A percentile compares a stretch with the other conserved stretches of the same genome.
These are phyloP conservation scores for Gorsachius magnificus DNA, from an alignment of 2,797 vertebrate species.

Conservation along the genomic window DNA sequence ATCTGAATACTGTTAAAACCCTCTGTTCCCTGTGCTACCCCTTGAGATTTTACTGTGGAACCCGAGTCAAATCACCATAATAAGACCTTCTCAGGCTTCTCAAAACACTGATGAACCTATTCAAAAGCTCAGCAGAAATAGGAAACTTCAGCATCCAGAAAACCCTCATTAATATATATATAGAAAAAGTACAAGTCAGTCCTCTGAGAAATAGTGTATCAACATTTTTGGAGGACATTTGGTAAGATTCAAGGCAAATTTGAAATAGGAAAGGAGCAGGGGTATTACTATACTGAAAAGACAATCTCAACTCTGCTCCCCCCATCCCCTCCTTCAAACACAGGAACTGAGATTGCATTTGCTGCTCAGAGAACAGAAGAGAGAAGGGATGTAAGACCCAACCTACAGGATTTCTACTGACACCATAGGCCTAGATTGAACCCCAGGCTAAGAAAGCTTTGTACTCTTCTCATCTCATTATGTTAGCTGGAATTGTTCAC, in stretches of 20 bases:
- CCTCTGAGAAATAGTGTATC: neutral
- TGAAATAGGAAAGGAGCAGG: neutral
- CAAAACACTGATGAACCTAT: constrained; percentile 46
- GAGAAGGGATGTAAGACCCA: accelerated
- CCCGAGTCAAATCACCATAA: constrained; percentile 25
- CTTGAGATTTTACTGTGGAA: neutral
- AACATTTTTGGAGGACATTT: neutral
- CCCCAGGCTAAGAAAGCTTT: neutral
- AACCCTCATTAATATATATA: neutral
- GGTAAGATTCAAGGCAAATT: neutral
- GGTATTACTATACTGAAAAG: neutral
- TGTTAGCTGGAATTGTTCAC: neutral
- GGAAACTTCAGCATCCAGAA: neutral
- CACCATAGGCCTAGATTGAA: neutral
- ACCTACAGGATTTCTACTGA: neutral
- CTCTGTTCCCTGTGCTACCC: neutral
- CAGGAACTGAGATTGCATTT: neutral
- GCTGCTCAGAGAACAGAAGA: neutral
- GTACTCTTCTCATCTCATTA: neutral
- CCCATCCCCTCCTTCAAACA: neutral
- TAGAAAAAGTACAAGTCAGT: neutral
- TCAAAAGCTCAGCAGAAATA: constrained; percentile 26
- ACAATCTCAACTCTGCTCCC: neutral
- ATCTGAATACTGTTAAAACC: constrained; percentile 17
- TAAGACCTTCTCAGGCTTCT: neutral